phyloP scores from a whole-genome alignment of 2,797 vertebrate species.

The Gephyroberyx darwinii region DNA sequence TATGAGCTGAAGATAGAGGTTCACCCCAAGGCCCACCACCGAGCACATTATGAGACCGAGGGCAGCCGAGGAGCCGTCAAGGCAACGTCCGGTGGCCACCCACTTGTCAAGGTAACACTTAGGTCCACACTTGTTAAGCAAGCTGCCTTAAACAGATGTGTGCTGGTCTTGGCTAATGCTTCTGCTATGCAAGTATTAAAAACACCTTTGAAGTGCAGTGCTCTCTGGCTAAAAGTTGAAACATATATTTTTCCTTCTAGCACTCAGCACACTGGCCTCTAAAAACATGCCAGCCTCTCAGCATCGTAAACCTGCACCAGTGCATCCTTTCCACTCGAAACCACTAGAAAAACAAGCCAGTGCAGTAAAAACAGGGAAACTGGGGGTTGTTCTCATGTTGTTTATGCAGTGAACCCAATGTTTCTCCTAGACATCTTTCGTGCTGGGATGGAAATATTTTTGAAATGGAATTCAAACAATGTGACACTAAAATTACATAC shows the following conservation, averaged over 20 bases:
- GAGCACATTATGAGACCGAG: slow-evolving; percentile 99
- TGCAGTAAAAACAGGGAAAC: background rate
- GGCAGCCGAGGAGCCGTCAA: slow-evolving; percentile 98
- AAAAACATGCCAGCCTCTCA: too few species aligned
- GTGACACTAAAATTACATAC: background rate
- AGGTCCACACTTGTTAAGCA: background rate
- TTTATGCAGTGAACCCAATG: background rate
- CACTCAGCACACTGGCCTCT: background rate
- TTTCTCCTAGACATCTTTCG: background rate
- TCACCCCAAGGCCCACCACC: slow-evolving; percentile 98
- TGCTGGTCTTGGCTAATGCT: background rate
- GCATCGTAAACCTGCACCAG: slow-evolving; percentile 2
- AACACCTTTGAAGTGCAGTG: background rate
- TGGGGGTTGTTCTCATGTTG: background rate
- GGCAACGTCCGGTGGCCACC: slow-evolving; percentile 94
- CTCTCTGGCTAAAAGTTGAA: background rate
- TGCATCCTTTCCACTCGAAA: background rate
- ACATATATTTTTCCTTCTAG: background rate
- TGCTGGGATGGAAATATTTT: background rate
- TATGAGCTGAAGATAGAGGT: slow-evolving; percentile 97
- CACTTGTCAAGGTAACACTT: slow-evolving; percentile 93
- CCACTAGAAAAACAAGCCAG: background rate
- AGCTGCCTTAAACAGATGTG: background rate
- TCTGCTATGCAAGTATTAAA: background rate
- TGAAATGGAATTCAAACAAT: background rate